A percentile compares a stretch with the other conserved stretches of the same genome.
Conservation (phyloP, 2,797 vertebrate genomes). For the Hydrolagus colliei region DNA sequence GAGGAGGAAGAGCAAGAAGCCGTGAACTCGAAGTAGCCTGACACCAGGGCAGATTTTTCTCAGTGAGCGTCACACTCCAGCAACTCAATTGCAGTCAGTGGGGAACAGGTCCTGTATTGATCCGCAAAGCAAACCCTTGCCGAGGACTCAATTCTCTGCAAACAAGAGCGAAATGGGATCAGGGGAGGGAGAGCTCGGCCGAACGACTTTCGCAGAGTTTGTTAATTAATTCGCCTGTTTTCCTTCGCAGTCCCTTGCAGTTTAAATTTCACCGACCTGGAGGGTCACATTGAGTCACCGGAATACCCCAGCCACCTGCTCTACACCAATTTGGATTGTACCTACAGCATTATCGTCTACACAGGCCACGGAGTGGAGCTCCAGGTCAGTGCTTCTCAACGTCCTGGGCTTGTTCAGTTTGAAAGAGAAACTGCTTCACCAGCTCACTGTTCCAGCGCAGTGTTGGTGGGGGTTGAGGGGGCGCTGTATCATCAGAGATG, state of each 20-base stretch:
- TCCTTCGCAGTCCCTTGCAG: conserved; percentile 66
- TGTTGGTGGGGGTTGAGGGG: not conserved
- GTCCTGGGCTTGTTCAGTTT: not conserved
- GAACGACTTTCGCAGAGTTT: not conserved
- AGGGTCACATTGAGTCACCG: conserved; percentile 75
- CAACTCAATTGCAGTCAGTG: not conserved
- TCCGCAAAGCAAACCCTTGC: conserved; percentile 16
- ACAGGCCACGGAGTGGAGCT: conserved; percentile 87
- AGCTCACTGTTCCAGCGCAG: not conserved
- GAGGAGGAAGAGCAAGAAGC: not conserved
- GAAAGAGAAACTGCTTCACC: not conserved
- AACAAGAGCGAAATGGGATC: conserved; percentile 37
- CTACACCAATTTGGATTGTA: conserved; percentile 68
- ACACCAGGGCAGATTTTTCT: conserved; percentile 17
- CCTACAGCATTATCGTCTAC: conserved; percentile 76
- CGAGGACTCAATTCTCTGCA: conserved; percentile 13
- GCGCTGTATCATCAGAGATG: too few species aligned
- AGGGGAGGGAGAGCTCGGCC: conserved; percentile 18
- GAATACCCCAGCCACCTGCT: conserved; percentile 47
- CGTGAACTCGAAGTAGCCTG: not conserved
- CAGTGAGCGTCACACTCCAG: not conserved
- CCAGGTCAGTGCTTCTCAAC: conserved; percentile 64
- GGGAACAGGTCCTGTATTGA: conserved; percentile 34
- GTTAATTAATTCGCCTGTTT: conserved; percentile 41
- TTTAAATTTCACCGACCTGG: conserved; percentile 73